Evolutionary conservation across 2,888 invertebrate species (phyloP).

Genomic region (Caenorhabditis sp.): DNA sequence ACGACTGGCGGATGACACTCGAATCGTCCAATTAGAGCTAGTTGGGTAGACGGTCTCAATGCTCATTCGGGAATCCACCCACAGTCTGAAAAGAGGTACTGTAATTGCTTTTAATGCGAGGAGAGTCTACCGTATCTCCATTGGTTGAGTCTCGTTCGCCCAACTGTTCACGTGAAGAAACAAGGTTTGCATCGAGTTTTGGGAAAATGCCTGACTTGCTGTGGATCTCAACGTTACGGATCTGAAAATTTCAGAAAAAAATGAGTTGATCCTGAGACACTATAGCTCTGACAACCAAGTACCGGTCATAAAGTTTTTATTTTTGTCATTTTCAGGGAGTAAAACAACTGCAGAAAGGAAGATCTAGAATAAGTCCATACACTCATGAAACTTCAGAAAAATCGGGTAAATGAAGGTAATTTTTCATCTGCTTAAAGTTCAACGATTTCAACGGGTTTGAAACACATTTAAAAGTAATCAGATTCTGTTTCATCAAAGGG

Average conservation of each 20-base stretch:
- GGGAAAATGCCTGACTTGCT: constrained; percentile 74
- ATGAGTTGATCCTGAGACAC: no score
- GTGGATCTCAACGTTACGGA: constrained; percentile 72
- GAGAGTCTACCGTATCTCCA: constrained; percentile 55
- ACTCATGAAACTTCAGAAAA: no score
- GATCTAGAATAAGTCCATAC: no score
- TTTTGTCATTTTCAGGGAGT: no score
- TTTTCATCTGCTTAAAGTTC: no score
- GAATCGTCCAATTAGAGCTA: constrained; percentile 73
- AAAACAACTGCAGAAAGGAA: no score
- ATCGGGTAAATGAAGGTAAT: not conserved
- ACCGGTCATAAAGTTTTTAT: no score
- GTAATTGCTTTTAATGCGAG: no score
- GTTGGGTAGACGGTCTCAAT: constrained; percentile 75
- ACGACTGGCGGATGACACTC: constrained; percentile 68
- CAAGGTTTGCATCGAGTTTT: constrained; percentile 74
- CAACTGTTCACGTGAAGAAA: constrained; percentile 69
- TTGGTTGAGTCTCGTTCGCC: constrained; percentile 33
- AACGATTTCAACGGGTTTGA: no score
- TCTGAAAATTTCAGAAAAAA: constrained; percentile 68
- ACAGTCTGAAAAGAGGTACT: constrained; percentile 67
- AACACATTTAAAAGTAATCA: no score
- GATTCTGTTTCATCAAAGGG: not conserved
- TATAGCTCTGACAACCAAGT: no score
- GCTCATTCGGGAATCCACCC: constrained; percentile 77